Base-by-base conservation (phyloP, 2,888 invertebrate species). In the Hoplodrina blanda region DNA sequence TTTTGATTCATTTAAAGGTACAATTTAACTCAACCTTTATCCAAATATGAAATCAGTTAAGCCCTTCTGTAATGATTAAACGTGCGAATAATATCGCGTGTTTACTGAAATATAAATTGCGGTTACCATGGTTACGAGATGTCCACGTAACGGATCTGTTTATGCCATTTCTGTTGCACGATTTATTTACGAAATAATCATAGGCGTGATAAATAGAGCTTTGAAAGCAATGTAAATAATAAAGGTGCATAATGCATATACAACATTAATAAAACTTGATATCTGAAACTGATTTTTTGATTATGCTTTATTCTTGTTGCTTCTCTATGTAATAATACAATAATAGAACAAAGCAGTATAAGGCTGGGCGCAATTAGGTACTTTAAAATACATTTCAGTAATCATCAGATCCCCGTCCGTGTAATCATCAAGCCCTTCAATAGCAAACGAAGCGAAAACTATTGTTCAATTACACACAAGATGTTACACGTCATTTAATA, bases 61-160 rank as follows among this genome's bases (percentile, higher is more conserved):
- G 44, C 62, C 55, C 50, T 50, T 52, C 61, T 53, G 62, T 67
- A 54, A 69, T 69, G 49, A 77, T 78, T 78, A 76, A 81, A 81
- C 79, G 83, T 83, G 76, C 81, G 75, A 84, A 85, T 85, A 82
- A 84, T 81, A 82, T 78, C 78, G 69, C 70, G 77, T 80, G 81
- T 83, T 85, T 77, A 70, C 80, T 78, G 85, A 80, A 86, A 87
- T 85, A 86, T 86, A 86, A 87, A 84, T 85, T 89, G 91, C 80
- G 90, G 90, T 89, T 82, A 70, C 75, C 65, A 79, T 84, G 87
- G 87, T 88, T 87, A 82, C 76, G 85, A 83, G 80, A 83, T 84
- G 83, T 87, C 83, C 85, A 76, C 78, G 78, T 76, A 65, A 80
- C 85, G 73, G 73, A 73, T 80, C 82, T 87, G 88, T 77, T 81